phyloP scores from a whole-genome alignment of 2,888 invertebrate genomes.

The Lasioglossum marginatum region DNA sequence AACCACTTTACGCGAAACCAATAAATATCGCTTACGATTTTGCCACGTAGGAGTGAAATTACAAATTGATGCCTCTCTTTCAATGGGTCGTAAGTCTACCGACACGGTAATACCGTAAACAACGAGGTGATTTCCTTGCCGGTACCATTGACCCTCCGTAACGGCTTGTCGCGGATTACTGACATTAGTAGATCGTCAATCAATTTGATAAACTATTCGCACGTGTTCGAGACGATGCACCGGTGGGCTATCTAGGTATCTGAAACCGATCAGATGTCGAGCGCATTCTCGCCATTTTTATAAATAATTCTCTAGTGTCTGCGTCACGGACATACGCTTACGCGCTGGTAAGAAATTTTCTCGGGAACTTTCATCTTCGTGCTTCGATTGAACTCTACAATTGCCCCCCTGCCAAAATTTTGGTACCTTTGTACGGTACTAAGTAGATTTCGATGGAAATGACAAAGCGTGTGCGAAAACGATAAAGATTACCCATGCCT shows the following conservation, averaged over 20 bases:
- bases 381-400: no score
- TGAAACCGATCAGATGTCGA: slow-evolving; percentile 21
- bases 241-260: slow-evolving; percentile 38
- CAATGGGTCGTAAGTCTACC: slow-evolving; percentile 46
- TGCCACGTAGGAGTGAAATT: slow-evolving; percentile 41
- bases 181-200: slow-evolving; percentile 70
- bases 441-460: no score
- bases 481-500: neutral
- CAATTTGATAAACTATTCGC: slow-evolving; percentile 70
- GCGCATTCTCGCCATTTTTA: neutral
- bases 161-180: slow-evolving; percentile 66
- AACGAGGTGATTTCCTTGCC: slow-evolving; percentile 51
- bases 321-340: no score
- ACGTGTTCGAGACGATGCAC: slow-evolving; percentile 62
- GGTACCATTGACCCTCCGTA: slow-evolving; percentile 30
- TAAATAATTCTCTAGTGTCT: no score
- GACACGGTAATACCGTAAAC: slow-evolving; percentile 46
- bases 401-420: no score
- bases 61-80: slow-evolving; percentile 45
- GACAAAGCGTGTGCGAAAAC: neutral
- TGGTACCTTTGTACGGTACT: no score
- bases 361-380: no score
- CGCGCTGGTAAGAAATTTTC: no score
- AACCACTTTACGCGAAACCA: neutral
- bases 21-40: neutral